Evolutionary conservation across 2,888 invertebrate species (phyloP).

Genomic region (Fabriciana adippe): DNA sequence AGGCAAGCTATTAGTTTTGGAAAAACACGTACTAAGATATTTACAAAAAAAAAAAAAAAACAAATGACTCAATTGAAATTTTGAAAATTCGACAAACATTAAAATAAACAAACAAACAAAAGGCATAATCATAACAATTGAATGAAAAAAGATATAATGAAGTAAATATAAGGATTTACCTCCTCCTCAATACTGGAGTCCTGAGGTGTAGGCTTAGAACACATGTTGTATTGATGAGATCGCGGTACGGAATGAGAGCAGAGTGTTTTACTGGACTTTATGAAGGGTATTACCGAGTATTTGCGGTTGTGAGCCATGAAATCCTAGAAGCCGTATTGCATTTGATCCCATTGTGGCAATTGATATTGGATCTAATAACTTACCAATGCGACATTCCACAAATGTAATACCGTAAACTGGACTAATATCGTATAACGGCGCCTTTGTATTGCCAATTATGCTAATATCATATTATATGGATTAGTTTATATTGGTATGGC

Average conservation of each 20-base stretch:
- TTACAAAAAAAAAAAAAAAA: conserved; percentile 21
- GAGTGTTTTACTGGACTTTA: conserved; percentile 63
- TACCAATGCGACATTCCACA: conserved; percentile 39
- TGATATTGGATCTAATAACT: conserved; percentile 46
- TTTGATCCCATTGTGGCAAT: conserved; percentile 47
- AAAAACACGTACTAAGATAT: conserved; percentile 23
- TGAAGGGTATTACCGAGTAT: conserved; percentile 41
- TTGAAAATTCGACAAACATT: conserved; percentile 8
- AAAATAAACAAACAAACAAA: conserved; percentile 22
- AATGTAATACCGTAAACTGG: conserved; percentile 31
- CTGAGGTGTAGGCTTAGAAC: conserved; percentile 76
- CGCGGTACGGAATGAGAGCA: conserved; percentile 57
- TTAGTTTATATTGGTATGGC: neutral
- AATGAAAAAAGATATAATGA: conserved; percentile 34
- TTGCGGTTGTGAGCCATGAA: conserved; percentile 43
- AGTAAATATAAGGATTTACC: conserved; percentile 59
- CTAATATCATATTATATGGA: neutral
- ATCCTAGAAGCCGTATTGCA: conserved; percentile 43
- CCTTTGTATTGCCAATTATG: conserved; percentile 10
- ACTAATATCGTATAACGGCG: conserved; percentile 32
- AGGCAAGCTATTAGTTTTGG: conserved; percentile 34
- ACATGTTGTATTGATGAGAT: conserved; percentile 71
- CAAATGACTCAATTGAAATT: conserved; percentile 12
- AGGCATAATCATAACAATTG: conserved; percentile 13
- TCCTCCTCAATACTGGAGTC: conserved; percentile 68